A percentile compares a stretch with the other conserved stretches of the same genome.
phyloP scores from a whole-genome alignment of 2,888 invertebrate genomes.

The Dryocosmus kuriphilus region DNA sequence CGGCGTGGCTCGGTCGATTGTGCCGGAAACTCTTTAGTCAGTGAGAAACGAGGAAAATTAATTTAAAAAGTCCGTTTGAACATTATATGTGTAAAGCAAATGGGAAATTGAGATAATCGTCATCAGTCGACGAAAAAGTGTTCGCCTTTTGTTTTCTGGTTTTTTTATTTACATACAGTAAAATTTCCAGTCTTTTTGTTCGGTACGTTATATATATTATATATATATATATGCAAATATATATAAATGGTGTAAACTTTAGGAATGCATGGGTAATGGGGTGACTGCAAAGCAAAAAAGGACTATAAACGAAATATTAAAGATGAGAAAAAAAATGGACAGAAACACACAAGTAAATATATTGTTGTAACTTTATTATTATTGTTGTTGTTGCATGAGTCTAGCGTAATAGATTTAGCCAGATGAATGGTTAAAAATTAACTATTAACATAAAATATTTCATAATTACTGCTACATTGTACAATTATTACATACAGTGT shows the following conservation, averaged over 20 bases:
- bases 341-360: conserved; percentile 70
- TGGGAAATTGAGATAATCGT: conserved; percentile 50
- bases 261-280: conserved; percentile 56
- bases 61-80: conserved; percentile 65
- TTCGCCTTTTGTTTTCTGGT: conserved; percentile 7
- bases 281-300: conserved; percentile 55
- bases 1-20: conserved; percentile 58
- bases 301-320: conserved; percentile 47
- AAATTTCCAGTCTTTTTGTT: conserved; percentile 65
- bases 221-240: not conserved
- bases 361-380: conserved; percentile 74
- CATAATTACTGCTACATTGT: conserved; percentile 70
- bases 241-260: conserved; percentile 34
- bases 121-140: not conserved
- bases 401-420: conserved; percentile 76
- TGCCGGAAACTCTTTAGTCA: conserved; percentile 58
- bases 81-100: conserved; percentile 64
- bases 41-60: conserved; percentile 59
- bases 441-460: conserved; percentile 72
- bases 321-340: conserved; percentile 52
- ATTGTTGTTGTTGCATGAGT: conserved; percentile 75
- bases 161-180: not conserved
- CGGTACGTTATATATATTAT: conserved; percentile 45
- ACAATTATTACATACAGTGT: conserved; percentile 71
- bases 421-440: conserved; percentile 71